phyloP scores from a whole-genome alignment of 2,113 vertebrate genomes.

The Calypte anna region DNA sequence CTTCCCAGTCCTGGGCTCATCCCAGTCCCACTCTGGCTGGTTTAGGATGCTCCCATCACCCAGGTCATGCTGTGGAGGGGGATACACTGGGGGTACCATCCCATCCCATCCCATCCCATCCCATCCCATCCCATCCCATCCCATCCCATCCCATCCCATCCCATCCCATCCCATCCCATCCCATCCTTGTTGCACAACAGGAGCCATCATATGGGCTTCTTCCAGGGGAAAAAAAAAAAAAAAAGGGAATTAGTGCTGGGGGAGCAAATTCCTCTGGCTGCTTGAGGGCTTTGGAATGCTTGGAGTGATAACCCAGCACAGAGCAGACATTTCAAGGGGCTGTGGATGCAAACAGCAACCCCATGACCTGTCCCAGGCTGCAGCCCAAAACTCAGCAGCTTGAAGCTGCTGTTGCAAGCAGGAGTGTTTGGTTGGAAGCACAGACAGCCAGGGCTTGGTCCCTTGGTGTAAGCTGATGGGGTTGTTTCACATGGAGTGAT shows the following conservation, averaged over 20 bases:
- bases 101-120: background rate
- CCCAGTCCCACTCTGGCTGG: background rate
- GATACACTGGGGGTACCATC: background rate
- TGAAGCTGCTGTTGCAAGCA: background rate
- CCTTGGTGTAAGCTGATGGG: accelerated
- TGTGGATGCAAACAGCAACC: background rate
- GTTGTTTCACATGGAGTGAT: background rate
- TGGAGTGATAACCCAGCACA: slow-evolving; percentile 4
- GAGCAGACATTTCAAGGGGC: background rate
- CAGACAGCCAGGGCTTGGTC: background rate
- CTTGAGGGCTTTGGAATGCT: slow-evolving; percentile 47
- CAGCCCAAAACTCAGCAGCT: background rate
- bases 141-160: background rate
- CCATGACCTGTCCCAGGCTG: background rate
- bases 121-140: background rate
- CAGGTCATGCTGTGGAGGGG: accelerated
- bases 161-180: background rate
- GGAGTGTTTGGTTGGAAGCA: background rate
- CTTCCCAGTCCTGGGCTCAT: background rate
- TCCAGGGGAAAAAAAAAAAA: background rate
- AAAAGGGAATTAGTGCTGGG: background rate
- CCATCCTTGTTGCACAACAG: background rate
- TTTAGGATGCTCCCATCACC: background rate
- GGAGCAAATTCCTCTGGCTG: slow-evolving; percentile 57
- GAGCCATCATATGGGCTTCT: background rate